Evolutionary conservation across 2,113 vertebrate genomes (phyloP), one percentile per base, ranked within the genome.

Genomic region (Dromas ardeola): DNA sequence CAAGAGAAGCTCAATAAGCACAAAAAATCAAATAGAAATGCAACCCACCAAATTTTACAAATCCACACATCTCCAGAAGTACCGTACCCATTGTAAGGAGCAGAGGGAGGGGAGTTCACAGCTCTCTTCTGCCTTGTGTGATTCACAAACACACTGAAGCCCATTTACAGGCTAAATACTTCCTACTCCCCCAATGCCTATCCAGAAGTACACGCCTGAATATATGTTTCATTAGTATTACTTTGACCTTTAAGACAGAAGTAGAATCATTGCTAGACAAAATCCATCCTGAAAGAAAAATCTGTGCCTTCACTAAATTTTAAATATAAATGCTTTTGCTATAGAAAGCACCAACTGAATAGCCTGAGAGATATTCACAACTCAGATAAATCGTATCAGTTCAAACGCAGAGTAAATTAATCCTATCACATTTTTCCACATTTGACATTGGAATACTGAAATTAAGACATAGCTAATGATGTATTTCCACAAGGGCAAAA

Each of bases 51-150:
- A 29, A 78, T 47, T 20, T 42, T 84, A 29, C 6, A 38, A 40
- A 67, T 58, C n/a, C 13, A 29, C 17, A 25, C 8, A 16, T 25
- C 29, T 70, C 11, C 29, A 61, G 16, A 79, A 56, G 32, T 78
- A 38, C 19, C 13, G 90, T 47, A 69, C 10, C 19, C 1, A 0
- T 61, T 49, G 6, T n/a, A 61, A 79, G 25, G 32, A 42, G 7
- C 3, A 56, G 36, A 56, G 0, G 0, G 40, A 78, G 10, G 5
- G 7, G 6, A 52, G 7, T 36, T 90, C 23, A 47, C 15, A 65
- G 6, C 30, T 72, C n/a, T 70, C 7, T 17, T 70, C 32, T 55
- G 13, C 32, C 22, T 76, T 89, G 13, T 10, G 6, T 58, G 8
- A 29, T n/a, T 66, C 25, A 69, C 58, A 77, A 96, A 74, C n/a